Evolutionary conservation across 2,113 vertebrate genomes (phyloP).

Genomic region (Brachypteracias leptosomus): DNA sequence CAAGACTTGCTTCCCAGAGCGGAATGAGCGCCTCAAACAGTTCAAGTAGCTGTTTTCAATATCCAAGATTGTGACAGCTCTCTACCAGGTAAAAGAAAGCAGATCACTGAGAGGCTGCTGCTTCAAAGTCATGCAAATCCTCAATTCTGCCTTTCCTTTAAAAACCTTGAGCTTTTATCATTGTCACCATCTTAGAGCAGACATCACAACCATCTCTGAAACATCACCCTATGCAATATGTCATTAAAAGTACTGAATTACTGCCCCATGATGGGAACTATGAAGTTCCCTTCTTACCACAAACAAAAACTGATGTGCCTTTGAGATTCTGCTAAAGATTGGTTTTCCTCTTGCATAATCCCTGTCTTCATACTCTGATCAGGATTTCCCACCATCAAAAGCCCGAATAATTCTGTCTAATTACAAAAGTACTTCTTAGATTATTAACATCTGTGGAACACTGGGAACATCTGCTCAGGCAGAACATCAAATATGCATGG

Average conservation of each 20-base stretch:
- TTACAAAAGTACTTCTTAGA: neutral
- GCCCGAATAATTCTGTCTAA: neutral
- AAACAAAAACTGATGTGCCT: neutral
- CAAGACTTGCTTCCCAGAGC: constrained; percentile 86
- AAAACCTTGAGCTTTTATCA: neutral
- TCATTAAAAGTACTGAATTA: neutral
- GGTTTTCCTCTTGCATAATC: neutral
- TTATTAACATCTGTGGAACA: neutral
- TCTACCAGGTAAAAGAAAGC: constrained; percentile 71
- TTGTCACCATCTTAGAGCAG: neutral
- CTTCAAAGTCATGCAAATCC: neutral
- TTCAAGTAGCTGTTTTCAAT: constrained; percentile 86
- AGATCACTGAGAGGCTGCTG: neutral
- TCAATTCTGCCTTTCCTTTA: neutral
- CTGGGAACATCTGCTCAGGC: neutral
- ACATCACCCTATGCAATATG: neutral
- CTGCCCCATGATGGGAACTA: neutral
- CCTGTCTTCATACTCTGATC: neutral
- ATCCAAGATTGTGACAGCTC: constrained; percentile 93
- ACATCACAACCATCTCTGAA: neutral
- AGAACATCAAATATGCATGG: neutral
- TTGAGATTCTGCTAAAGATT: neutral
- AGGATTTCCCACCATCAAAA: neutral
- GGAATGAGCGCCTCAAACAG: constrained; percentile 78
- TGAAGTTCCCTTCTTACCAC: neutral